Percentiles rank a stretch among this genome's conserved stretches.
Conservation (phyloP, 2,888 invertebrate species). For the Drosophila diplacantha region DNA sequence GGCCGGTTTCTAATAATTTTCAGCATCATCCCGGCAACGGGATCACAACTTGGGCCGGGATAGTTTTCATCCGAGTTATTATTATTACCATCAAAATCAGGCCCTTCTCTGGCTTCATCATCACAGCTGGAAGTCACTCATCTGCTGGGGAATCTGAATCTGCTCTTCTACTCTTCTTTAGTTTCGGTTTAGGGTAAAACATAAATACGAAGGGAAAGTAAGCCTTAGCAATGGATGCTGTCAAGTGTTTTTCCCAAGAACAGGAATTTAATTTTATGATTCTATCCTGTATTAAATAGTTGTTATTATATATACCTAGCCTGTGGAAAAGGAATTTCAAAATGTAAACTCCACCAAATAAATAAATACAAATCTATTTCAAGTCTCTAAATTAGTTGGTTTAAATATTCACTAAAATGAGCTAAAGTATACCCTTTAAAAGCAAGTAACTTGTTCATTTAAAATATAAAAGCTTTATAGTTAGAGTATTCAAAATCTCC, state of each 20-base stretch:
- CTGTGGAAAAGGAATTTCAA: no score
- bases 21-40: conserved; percentile 46
- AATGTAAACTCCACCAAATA: no score
- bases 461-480: background rate
- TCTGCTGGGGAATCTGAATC: conserved; percentile 11
- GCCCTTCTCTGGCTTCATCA: conserved; percentile 10
- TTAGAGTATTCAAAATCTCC: background rate
- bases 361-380: no score
- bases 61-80: conserved; percentile 53
- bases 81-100: conserved; percentile 57
- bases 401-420: no score
- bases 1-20: conserved; percentile 52
- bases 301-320: no score
- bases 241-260: no score
- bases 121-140: conserved; percentile 15
- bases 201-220: no score
- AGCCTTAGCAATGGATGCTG: no score
- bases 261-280: no score
- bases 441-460: background rate
- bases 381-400: no score
- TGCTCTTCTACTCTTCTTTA: background rate
- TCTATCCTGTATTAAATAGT: no score
- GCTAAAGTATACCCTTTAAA: no score
- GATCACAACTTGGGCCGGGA: conserved; percentile 24
- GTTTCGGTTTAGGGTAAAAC: background rate